Evolutionary conservation across 64 coral and sea anemone genomes (phyloP).

Genomic region (Acropora yongei): DNA sequence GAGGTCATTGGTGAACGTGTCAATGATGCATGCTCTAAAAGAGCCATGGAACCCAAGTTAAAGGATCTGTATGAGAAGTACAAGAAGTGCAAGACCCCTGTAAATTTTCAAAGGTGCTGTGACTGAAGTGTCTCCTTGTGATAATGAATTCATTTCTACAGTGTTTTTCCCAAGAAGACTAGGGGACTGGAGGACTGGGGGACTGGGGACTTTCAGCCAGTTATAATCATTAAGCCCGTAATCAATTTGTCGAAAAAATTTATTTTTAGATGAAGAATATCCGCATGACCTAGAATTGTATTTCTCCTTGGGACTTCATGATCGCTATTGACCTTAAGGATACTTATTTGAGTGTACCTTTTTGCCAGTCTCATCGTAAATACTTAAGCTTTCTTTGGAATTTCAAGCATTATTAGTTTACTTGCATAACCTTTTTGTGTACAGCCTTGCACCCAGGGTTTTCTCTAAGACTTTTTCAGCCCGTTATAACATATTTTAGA

Average conservation of each 20-base stretch:
- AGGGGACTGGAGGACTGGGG: not conserved
- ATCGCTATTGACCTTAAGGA: too few species aligned
- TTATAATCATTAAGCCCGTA: too few species aligned
- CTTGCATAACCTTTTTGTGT: not conserved
- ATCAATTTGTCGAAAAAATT: too few species aligned
- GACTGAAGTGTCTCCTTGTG: conserved; percentile 1
- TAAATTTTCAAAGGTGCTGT: conserved; percentile 50
- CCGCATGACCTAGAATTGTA: too few species aligned
- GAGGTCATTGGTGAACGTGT: not conserved
- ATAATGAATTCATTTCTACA: conserved; percentile 73
- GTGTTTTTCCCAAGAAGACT: conserved; percentile 49
- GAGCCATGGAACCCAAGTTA: conserved; percentile 27
- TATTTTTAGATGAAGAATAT: too few species aligned
- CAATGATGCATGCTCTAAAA: conserved; percentile 16
- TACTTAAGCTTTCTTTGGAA: not conserved
- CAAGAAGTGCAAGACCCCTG: conserved; percentile 64
- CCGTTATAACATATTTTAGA: too few species aligned
- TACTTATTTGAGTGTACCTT: too few species aligned
- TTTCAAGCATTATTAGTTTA: conserved; percentile 12
- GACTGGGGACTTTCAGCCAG: too few species aligned
- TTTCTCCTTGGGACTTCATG: too few species aligned
- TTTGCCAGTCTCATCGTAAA: too few species aligned
- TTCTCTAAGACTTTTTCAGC: conserved; percentile 9
- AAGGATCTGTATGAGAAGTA: conserved; percentile 68
- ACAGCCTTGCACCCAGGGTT: not conserved